A percentile compares a stretch with the other conserved stretches of the same genome.
phyloP scores from a whole-genome alignment of 1,140 invertebrate species.

The Lutraria rhynchaena region DNA sequence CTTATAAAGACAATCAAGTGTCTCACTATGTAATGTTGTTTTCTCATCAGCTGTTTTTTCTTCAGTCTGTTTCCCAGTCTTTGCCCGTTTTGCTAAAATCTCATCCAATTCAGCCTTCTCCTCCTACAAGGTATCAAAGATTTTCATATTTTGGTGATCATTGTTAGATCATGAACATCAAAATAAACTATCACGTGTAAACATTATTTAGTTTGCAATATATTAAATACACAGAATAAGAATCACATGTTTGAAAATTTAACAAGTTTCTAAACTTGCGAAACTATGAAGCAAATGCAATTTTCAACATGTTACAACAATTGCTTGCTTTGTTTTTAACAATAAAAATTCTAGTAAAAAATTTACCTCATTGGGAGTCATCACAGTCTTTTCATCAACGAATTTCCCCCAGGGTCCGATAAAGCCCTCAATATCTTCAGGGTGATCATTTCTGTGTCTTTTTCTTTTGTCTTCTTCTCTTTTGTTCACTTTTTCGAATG shows the following conservation, averaged over 20 bases:
- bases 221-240: background rate
- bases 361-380: slow-evolving; percentile 90
- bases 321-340: too few relatives aligned
- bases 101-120: slow-evolving; percentile 96
- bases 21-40: slow-evolving; percentile 94
- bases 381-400: slow-evolving; percentile 93
- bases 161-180: too few relatives aligned
- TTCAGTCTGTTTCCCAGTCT: slow-evolving; percentile 85
- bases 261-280: too few relatives aligned
- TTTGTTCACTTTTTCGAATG: slow-evolving; percentile 91
- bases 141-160: too few relatives aligned
- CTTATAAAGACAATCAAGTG: background rate
- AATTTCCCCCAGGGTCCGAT: slow-evolving; percentile 98
- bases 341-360: too few relatives aligned
- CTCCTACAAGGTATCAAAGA: slow-evolving; percentile 84
- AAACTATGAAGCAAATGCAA: too few relatives aligned
- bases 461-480: slow-evolving; percentile 91
- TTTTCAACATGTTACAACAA: too few relatives aligned
- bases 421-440: slow-evolving; percentile 96
- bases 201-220: too few relatives aligned
- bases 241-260: too few relatives aligned
- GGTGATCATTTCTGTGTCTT: slow-evolving; percentile 93
- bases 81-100: slow-evolving; percentile 91
- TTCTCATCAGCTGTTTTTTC: slow-evolving; percentile 96
- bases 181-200: too few relatives aligned